Base-by-base conservation (phyloP, 2,113 vertebrate genomes). In the Agapornis roseicollis region DNA sequence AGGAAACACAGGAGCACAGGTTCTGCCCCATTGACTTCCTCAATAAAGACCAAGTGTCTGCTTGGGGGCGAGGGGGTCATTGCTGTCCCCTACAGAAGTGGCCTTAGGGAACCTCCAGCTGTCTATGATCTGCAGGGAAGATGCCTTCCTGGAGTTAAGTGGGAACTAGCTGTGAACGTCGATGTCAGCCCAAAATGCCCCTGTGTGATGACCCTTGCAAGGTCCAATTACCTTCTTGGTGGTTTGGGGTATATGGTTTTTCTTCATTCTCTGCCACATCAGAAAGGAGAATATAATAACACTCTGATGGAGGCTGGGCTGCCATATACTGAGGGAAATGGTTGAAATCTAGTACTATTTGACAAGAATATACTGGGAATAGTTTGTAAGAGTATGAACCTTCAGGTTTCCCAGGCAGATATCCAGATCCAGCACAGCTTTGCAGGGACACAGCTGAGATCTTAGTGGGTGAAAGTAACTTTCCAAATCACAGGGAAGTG, bases 61-160 rank as follows among this genome's bases (percentile, higher is more conserved):
- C 11, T 4, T 8, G 7, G 17, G 37, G 13, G 25, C 2, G 0
- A 53, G 8, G 12, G 4, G 13, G 12, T 46, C 19, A n/a, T 39
- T n/a, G 64, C 33, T 42, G 22, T 35, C 7, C 7, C n/a, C 23
- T 15, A 22, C 29, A 71, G 37, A 81, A 78, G 9, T 55, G 55
- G 71, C 55, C 47, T 17, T 56, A 39, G 33, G 39, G 41, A 66
- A 23, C 10, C 66, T 58, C 16, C n/a, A 91, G 15, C 8, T 9
- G 3, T 23, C 17, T 52, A 44, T 37, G 23, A 91, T 70, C 24
- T 76, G 29, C 64, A 71, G 71, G n/a, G 37, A 7, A 88, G 46
- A 35, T 70, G 35, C 6, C 15, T 73, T 70, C 18, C 29, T 66
- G 35, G 14, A 55, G 22, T 37, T 27, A 70, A 55, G 49, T 19